A percentile compares a stretch with the other conserved stretches of the same genome.
Conservation (phyloP, 2,797 vertebrate genomes). For the Semotilus atromaculatus region DNA sequence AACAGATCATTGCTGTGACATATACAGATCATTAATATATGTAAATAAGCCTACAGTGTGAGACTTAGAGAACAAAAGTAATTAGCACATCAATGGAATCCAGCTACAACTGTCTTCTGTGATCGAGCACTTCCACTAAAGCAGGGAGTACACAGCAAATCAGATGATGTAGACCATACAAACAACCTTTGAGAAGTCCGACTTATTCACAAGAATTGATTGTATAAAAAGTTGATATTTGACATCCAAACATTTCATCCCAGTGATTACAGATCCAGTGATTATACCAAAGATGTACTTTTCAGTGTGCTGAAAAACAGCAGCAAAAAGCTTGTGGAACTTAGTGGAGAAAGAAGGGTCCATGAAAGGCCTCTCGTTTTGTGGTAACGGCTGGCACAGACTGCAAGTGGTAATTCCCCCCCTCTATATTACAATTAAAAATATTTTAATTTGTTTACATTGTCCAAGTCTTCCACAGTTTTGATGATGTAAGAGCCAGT, state of each 20-base stretch:
- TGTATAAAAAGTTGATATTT: neutral
- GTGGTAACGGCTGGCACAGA: slow-evolving; percentile 2
- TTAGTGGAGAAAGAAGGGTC: neutral
- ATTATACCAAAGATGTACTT: neutral
- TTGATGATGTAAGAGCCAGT: neutral
- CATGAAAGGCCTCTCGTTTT: slow-evolving; percentile 9
- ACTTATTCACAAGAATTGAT: slow-evolving; percentile 7
- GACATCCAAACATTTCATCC: neutral
- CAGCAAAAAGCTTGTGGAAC: slow-evolving; percentile 12
- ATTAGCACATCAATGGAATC: slow-evolving; percentile 6
- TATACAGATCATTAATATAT: slow-evolving; percentile 50
- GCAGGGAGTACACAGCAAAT: neutral
- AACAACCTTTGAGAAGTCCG: neutral
- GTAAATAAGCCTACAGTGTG: slow-evolving; percentile 44
- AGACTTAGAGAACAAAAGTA: neutral
- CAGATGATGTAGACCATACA: neutral
- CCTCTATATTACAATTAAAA: neutral
- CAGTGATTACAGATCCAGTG: slow-evolving; percentile 34
- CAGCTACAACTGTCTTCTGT: slow-evolving; percentile 7
- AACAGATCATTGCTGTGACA: slow-evolving; percentile 46
- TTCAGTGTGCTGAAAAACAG: slow-evolving; percentile 2
- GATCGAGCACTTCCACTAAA: neutral
- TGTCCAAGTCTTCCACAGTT: neutral
- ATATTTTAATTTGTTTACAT: neutral
- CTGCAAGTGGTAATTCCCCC: neutral